Evolutionary conservation across 2,797 vertebrate genomes (phyloP).

Genomic region (Darevskia nairensis): DNA sequence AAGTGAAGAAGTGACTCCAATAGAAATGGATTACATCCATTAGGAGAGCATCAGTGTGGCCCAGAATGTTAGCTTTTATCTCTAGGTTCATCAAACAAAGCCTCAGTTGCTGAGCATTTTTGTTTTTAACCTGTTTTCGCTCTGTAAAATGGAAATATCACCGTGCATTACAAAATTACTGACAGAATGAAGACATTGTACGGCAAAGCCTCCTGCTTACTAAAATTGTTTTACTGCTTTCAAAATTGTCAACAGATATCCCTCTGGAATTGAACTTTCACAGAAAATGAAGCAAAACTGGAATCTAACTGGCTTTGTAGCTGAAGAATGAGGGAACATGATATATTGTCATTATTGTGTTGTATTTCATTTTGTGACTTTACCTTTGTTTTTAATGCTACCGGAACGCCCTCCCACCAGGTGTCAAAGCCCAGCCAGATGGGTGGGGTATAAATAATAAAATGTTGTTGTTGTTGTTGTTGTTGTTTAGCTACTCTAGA

Average conservation of each 20-base stretch:
- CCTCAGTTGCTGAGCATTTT: neutral
- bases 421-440: no score
- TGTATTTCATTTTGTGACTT: no score
- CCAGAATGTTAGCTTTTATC: neutral
- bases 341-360: no score
- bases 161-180: neutral
- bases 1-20: neutral
- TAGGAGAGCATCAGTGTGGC: neutral
- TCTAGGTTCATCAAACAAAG: neutral
- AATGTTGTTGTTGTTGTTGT: no score
- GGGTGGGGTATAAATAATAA: no score
- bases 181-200: neutral
- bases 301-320: neutral
- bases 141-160: neutral
- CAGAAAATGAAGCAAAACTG: neutral
- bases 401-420: no score
- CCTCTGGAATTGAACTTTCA: neutral
- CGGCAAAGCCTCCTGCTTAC: neutral
- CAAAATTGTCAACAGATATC: neutral
- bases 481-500: no score
- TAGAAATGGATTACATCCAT: constrained; percentile 11
- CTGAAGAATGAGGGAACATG: neutral
- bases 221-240: neutral
- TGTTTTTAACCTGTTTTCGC: neutral
- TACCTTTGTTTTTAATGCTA: no score